Evolutionary conservation across 64 coral and sea anemone genomes (phyloP), one percentile per base, ranked within the genome.

Genomic region (Montipora sp.): DNA sequence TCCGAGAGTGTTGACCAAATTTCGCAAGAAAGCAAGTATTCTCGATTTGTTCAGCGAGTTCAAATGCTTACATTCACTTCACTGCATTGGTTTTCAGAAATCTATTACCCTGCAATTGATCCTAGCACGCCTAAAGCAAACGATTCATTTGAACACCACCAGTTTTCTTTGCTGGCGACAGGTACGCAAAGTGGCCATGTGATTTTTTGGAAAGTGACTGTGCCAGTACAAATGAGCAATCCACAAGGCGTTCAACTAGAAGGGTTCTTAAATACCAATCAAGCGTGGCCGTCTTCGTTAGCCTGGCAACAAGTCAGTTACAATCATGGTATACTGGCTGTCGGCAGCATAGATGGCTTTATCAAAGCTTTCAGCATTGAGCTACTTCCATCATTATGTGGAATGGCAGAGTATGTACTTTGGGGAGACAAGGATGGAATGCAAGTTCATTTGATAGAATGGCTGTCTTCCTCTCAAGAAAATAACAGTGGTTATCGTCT

Each of bases 371-470:
- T 85, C 15, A 69, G 44, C 47, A 67, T 85, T 12, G 21, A 49
- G 19, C 27, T 85, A 43, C 71, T 72, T 15, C 82, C 82, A 50
- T 85, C 65, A n/a, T 5, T 85, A 8, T 71, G 4, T 85, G 82
- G 82, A 21, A 2, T 85, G 47, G 82, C 82, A 51, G 13, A 85
- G 45, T 85, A 51, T 72, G 82, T 85, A 19, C 19, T 85, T 3
- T 85, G 82, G 82, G 82, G 82, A 48, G 82, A 85, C 66, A 85
- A 50, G 36, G 82, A 73, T 85, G 82, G 71, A 16, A 69, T 85
- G 82, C 63, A 85, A 46, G 61, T 85, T 3, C 82, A 71, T 7
- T 50, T 15, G 15, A 50, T 85, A 8, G 45, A 85, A 3, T 85
- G 82, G 82, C 14, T 71, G 19, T 63, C 66, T 3, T 51, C 65